Evolutionary conservation across 1,140 invertebrate genomes (phyloP), one percentile per base, ranked within the genome.

Genomic region (Pseudachorutes palmiensis): DNA sequence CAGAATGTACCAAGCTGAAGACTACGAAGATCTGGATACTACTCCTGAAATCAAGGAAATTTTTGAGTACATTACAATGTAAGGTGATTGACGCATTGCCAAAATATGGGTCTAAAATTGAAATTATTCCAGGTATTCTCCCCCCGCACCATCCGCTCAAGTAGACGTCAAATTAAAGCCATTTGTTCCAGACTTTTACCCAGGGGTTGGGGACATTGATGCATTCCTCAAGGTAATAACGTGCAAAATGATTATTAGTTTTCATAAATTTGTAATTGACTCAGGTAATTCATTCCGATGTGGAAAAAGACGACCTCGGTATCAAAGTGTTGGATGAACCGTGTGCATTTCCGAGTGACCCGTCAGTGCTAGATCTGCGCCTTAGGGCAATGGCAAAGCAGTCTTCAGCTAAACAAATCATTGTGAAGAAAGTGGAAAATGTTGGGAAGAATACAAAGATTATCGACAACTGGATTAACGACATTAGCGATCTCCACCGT

Each of bases 141-240:
- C 68, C 22, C 30, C 92, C 1, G 93, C 94, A 0, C 92, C 96
- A 79, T 88, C 87, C 62, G 89, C 96, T 55, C 91, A 94, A 70
- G 81, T 95, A 19, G 92, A 93, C 26, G 89, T 89, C 75, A 93
- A 92, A 75, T 81, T 98, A 70, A 87, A 90, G 74, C 94, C 96
- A 0, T 99, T 98, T 76, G 87, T 98, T 63, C 94, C 95, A 0
- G 94, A 98, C 75, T 98, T 89, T 78, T 93, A 98, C 74, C 96
- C 97, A 26, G 91, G 94, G 9, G 94, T 99, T 31, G 97, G 97
- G 0, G 96, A 99, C 78, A 94, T 97, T 74, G 96, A 99, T 80
- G 94, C 94, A 3, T 98, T 99, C 78, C 85, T 99, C 30, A 98
- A 98, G 81, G 70, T 69, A 61, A 65, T 82, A 12, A 14, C 9